A percentile compares a stretch with the other conserved stretches of the same genome.
Evolutionary conservation across 2,888 invertebrate genomes (phyloP).

Genomic region (Standfussiana lucernea): DNA sequence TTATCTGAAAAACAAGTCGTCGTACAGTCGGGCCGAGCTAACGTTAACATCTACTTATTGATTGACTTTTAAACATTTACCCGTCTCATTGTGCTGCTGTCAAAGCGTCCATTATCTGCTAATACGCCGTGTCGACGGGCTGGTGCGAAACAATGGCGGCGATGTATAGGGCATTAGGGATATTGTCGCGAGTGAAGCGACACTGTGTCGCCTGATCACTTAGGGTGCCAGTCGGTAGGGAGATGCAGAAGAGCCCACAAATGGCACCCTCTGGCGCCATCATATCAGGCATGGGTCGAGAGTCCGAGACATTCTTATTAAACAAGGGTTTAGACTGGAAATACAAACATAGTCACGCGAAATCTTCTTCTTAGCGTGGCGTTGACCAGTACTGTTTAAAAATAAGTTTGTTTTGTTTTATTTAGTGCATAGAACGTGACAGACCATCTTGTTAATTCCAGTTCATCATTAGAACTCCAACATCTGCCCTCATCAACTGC

Average conservation of each 20-base stretch:
- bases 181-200: conserved; percentile 67
- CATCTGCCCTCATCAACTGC: neutral
- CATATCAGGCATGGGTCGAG: neutral
- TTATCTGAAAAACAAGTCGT: conserved; percentile 4
- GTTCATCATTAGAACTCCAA: neutral
- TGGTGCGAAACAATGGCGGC: conserved; percentile 60
- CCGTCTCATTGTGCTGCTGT: conserved; percentile 41
- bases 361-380: neutral
- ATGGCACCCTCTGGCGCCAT: conserved; percentile 15
- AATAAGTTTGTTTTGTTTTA: neutral
- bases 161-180: conserved; percentile 59
- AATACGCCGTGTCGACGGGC: conserved; percentile 41
- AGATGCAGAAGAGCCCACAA: conserved; percentile 38
- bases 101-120: conserved; percentile 62
- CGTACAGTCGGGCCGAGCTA: conserved; percentile 1
- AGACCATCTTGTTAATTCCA: neutral
- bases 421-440: neutral
- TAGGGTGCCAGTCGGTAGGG: conserved; percentile 45
- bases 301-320: neutral
- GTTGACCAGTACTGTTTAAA: neutral
- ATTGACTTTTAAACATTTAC: conserved; percentile 48
- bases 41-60: conserved; percentile 23
- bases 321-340: neutral
- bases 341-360: neutral
- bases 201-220: conserved; percentile 72